Evolutionary conservation across 2,888 invertebrate genomes (phyloP).

Genomic region (Orchesella flavescens): DNA sequence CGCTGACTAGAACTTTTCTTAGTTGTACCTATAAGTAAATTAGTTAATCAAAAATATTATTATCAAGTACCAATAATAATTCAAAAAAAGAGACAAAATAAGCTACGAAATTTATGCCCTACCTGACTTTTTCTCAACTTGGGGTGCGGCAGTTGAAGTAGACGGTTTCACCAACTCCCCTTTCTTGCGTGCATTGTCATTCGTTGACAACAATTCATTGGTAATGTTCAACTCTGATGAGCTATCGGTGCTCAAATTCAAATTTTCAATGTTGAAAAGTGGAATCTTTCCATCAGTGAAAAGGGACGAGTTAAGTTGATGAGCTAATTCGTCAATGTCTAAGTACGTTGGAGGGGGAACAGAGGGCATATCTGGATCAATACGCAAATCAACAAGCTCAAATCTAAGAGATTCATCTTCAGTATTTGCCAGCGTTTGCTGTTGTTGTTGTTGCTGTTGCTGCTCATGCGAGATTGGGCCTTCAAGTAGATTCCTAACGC

Average conservation of each 20-base stretch:
- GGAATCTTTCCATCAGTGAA: constrained; percentile 63
- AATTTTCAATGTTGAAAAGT: constrained; percentile 25
- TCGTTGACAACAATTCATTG: neutral
- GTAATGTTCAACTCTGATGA: constrained; percentile 8
- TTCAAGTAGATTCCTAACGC: neutral
- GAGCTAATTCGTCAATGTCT: constrained; percentile 68
- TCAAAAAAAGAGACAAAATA: neutral
- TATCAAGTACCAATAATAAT: too few relatives aligned
- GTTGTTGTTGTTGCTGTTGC: neutral
- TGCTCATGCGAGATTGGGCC: neutral
- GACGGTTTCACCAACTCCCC: neutral
- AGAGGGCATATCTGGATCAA: constrained; percentile 43
- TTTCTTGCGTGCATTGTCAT: neutral
- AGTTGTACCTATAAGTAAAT: constrained; percentile 2
- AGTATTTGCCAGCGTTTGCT: constrained; percentile 11
- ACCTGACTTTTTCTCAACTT: neutral
- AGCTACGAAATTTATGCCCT: neutral
- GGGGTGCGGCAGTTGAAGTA: neutral
- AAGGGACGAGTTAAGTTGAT: constrained; percentile 66
- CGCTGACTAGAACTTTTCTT: constrained; percentile 11
- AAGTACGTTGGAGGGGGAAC: constrained; percentile 57
- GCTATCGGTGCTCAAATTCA: constrained; percentile 18
- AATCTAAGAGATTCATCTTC: constrained; percentile 52
- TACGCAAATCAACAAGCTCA: constrained; percentile 57
- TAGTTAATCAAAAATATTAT: neutral